These are phyloP conservation scores for Oegoconia quadripuncta DNA, from an alignment of 2,888 invertebrate species.

Conservation along the genomic window DNA sequence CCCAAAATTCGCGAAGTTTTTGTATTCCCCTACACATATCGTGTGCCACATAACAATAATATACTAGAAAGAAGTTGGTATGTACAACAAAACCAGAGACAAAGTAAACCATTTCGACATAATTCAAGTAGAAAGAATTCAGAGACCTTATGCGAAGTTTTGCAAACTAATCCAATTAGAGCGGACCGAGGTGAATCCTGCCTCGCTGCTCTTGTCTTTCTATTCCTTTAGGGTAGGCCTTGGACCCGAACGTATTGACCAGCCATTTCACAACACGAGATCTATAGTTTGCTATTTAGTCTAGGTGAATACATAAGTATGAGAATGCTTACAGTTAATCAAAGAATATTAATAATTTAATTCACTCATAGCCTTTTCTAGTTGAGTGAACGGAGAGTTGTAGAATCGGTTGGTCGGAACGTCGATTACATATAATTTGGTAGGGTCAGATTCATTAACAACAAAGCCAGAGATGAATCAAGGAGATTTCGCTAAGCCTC, in stretches of 20 bases:
- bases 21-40: no score
- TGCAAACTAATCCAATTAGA: conserved; percentile 67
- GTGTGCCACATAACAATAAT: no score
- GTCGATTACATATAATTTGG: neutral
- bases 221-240: neutral
- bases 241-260: no score
- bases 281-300: no score
- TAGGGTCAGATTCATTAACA: neutral
- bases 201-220: neutral
- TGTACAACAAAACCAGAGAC: neutral
- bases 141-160: conserved; percentile 43
- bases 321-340: no score
- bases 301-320: no score
- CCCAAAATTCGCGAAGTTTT: no score
- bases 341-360: no score
- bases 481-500: conserved; percentile 33
- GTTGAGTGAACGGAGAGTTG: no score
- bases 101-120: conserved; percentile 24
- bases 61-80: neutral
- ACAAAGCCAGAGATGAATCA: conserved; percentile 24
- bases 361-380: no score
- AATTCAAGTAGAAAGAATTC: conserved; percentile 48
- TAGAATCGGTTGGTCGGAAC: neutral
- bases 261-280: no score
- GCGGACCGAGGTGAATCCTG: conserved; percentile 7